Evolutionary conservation across 2,113 vertebrate genomes (phyloP).

Genomic region (Xenopus tropicalis): DNA sequence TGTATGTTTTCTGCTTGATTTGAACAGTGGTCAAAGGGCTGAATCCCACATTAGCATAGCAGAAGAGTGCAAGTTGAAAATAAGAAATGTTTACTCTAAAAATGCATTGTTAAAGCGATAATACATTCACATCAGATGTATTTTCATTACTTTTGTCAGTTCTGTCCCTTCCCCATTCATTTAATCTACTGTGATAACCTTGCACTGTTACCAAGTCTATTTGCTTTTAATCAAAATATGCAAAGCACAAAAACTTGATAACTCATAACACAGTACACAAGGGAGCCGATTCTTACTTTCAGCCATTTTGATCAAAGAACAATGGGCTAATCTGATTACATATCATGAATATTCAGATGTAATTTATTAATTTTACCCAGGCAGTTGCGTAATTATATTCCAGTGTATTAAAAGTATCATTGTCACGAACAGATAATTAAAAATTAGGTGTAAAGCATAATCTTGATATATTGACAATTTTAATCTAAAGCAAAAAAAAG

Average conservation of each 20-base stretch:
- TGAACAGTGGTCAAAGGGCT: too few relatives aligned
- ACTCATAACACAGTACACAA: constrained; percentile 35
- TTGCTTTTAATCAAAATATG: constrained; percentile 51
- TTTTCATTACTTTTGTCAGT: not conserved
- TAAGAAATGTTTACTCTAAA: too few relatives aligned
- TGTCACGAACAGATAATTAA: constrained; percentile 40
- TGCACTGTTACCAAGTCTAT: constrained; percentile 38
- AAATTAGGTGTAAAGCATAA: constrained; percentile 46
- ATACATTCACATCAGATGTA: too few relatives aligned
- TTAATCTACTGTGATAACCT: constrained; percentile 38
- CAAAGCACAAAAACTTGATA: constrained; percentile 43
- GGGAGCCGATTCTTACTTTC: constrained; percentile 44
- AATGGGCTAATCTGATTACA: constrained; percentile 47
- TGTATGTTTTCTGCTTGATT: too few relatives aligned
- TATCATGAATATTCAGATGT: constrained; percentile 49
- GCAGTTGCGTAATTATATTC: constrained; percentile 44
- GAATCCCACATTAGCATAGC: too few relatives aligned
- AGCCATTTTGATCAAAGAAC: constrained; percentile 39
- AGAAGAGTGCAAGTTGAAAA: too few relatives aligned
- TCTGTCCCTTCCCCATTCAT: constrained; percentile 24
- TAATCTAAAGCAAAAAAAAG: not conserved
- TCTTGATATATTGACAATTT: constrained; percentile 22
- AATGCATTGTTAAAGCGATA: too few relatives aligned
- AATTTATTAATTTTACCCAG: constrained; percentile 46
- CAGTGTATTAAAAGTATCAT: constrained; percentile 56